Evolutionary conservation across 2,113 vertebrate species (phyloP), one percentile per base, ranked within the genome.

Genomic region (Percina caprodes): DNA sequence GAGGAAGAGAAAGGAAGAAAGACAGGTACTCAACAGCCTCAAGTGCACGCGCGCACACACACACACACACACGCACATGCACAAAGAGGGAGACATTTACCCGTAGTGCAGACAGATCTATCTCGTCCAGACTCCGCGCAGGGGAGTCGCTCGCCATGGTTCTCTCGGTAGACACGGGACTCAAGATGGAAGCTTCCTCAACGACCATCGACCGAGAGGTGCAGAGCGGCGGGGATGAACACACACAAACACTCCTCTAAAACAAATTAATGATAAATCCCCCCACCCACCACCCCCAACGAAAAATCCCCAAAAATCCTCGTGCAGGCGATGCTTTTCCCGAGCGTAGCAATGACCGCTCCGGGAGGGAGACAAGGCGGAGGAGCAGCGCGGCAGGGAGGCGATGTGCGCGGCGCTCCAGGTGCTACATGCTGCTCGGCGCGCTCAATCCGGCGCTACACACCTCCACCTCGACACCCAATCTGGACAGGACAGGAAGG

Each of bases 91-190:
- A 67, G 66, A 70, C 51, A 88, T 95, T 96, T 93, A 99, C 97
- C 97, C 97, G 95, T 86, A 99, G 94, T 69, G 98, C 97, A 80
- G 98, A 97, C 89, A 99, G 97, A 93, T 99, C 97, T 77, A 99
- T 99, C 93, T 99, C 98, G 88, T 99, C 97, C 96, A 99, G 94
- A 93, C 97, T 98, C 89, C 97, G 95, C 77, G 98, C 98, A 9
- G 97, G 98, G 88, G 98, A 99, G 92, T 99, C 98, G 93, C 97
- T 99, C 95, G 97, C 97, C 98, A 99, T 99, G 92, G 96, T 97
- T 70, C 92, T 94, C 86, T 92, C 91, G 90, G 91, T 88, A 79
- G 54, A 79, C 35, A 86, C 92, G 89, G 88, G 84, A 87, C 88
- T 89, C 88, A 94, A 92, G 91, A 90, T 87, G 87, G 86, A 89